These are phyloP conservation scores for Palythoa grandis DNA, from an alignment of 92 coral and sea anemone genomes.

Conservation along the genomic window DNA sequence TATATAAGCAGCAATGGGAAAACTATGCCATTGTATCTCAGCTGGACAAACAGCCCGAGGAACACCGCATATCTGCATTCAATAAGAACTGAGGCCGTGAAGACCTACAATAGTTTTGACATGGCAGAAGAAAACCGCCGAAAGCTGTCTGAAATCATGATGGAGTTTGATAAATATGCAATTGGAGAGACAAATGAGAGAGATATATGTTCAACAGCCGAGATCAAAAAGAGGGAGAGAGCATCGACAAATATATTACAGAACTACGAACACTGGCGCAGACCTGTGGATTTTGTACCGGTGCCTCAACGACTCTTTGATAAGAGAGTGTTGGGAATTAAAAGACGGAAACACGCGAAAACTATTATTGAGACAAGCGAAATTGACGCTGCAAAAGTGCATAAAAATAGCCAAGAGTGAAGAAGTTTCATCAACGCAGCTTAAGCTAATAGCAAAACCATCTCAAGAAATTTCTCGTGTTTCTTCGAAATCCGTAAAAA, in stretches of 20 bases:
- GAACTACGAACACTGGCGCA: constrained; percentile 30
- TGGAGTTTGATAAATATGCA: neutral
- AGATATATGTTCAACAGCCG: constrained; percentile 34
- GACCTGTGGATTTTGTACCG: constrained; percentile 43
- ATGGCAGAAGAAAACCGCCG: too few species aligned
- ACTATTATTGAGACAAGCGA: neutral
- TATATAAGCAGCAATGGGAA: too few species aligned
- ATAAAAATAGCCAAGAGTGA: neutral
- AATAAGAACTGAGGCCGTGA: neutral
- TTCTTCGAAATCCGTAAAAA: neutral
- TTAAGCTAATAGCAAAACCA: neutral
- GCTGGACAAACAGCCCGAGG: neutral
- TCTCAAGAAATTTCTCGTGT: neutral
- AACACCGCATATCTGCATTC: neutral
- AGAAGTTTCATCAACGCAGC: neutral
- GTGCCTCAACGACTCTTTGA: constrained; percentile 19
- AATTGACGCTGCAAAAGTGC: constrained; percentile 10
- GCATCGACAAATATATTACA: constrained; percentile 28
- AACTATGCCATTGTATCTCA: too few species aligned
- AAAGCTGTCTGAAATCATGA: neutral
- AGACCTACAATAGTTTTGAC: too few species aligned
- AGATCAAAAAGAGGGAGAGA: constrained; percentile 37
- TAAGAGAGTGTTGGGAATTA: neutral
- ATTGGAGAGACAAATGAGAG: constrained; percentile 39
- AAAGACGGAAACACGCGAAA: neutral